phyloP scores from a whole-genome alignment of 2,888 invertebrate genomes.

The Trissonchulus latispiculum region DNA sequence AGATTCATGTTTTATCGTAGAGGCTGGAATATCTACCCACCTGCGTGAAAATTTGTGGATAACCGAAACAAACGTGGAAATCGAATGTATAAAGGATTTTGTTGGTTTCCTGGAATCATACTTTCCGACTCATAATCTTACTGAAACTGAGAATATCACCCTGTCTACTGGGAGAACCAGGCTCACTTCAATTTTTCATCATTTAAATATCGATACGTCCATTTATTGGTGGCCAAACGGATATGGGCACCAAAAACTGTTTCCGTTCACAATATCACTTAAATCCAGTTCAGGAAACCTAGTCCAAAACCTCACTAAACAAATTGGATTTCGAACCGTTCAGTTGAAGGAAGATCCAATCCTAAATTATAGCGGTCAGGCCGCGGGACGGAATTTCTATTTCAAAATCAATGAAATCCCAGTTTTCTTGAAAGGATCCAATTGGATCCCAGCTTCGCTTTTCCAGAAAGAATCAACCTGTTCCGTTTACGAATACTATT shows the following conservation, averaged over 20 bases:
- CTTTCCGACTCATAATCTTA: neutral
- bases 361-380: neutral
- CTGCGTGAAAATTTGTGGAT: neutral
- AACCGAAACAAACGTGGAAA: no score
- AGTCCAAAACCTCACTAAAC: neutral
- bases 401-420: slow-evolving; percentile 72
- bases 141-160: neutral
- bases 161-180: no score
- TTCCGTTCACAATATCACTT: slow-evolving; percentile 57
- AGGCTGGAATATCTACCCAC: no score
- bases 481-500: slow-evolving; percentile 31
- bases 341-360: slow-evolving; percentile 55
- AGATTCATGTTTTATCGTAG: no score
- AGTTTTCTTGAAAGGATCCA: slow-evolving; percentile 75
- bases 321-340: slow-evolving; percentile 57
- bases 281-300: neutral
- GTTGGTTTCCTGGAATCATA: neutral
- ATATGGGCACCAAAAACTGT: slow-evolving; percentile 67
- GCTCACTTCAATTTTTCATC: no score
- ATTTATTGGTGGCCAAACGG: slow-evolving; percentile 91
- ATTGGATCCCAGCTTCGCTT: slow-evolving; percentile 78
- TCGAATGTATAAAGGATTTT: no score
- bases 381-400: slow-evolving; percentile 60
- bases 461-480: slow-evolving; percentile 61
- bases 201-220: slow-evolving; percentile 44